These are phyloP conservation scores for Ectropis crepuscularia DNA, from an alignment of 2,888 invertebrate genomes.

Conservation along the genomic window DNA sequence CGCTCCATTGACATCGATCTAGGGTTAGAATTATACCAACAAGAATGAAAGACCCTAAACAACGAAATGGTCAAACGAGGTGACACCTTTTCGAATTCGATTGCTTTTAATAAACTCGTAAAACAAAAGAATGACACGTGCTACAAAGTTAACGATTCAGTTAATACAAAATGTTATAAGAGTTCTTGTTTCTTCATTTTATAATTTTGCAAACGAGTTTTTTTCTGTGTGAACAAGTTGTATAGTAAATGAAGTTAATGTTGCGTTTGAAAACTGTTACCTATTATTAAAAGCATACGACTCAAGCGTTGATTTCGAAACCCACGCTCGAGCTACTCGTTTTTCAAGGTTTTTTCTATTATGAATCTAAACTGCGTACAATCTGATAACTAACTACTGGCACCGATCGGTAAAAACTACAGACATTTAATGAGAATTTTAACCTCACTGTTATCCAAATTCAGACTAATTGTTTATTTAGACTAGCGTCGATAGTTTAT, in stretches of 20 bases:
- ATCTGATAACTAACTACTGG: conserved; percentile 62
- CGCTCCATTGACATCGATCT: conserved; percentile 77
- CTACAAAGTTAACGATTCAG: conserved; percentile 38
- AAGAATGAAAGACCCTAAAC: conserved; percentile 42
- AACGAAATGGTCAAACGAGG: conserved; percentile 14
- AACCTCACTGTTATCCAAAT: conserved; percentile 47
- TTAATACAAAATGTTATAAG: background rate
- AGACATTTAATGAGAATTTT: conserved; percentile 63
- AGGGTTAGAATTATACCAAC: conserved; percentile 68
- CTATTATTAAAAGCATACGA: conserved; percentile 52
- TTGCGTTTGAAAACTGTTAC: conserved; percentile 50
- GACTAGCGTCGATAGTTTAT: conserved; percentile 16
- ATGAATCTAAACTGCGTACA: conserved; percentile 50
- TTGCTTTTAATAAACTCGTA: conserved; percentile 1
- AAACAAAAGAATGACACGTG: conserved; percentile 41
- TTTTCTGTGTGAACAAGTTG: conserved; percentile 45
- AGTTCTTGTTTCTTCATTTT: conserved; percentile 17
- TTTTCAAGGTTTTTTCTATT: conserved; percentile 59
- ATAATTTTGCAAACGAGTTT: conserved; percentile 42
- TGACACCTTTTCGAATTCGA: conserved; percentile 33
- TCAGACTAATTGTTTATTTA: conserved; percentile 26
- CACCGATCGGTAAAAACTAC: conserved; percentile 62
- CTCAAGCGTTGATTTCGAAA: conserved; percentile 58
- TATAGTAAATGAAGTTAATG: conserved; percentile 45
- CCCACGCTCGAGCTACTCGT: conserved; percentile 60